Conservation (phyloP, 92 coral and sea anemone genomes). For the Paragorgia papillata region DNA sequence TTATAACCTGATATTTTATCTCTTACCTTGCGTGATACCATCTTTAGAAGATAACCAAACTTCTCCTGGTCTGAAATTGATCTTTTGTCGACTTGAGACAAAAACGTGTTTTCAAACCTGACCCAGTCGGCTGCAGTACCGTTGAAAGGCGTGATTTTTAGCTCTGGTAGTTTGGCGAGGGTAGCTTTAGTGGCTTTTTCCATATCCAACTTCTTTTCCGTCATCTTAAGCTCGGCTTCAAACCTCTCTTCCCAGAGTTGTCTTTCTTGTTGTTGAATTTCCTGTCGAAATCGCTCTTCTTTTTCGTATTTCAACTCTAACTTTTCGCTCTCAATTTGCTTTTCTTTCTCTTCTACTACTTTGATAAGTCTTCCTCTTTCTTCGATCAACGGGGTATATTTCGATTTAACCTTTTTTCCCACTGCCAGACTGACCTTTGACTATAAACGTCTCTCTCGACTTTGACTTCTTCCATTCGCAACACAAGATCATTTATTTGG, state of each 20-base stretch:
- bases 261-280: slow-evolving; percentile 55
- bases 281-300: slow-evolving; percentile 48
- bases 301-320: slow-evolving; percentile 49
- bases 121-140: slow-evolving; percentile 63
- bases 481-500: slow-evolving; percentile 50
- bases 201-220: slow-evolving; percentile 50
- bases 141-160: slow-evolving; percentile 58
- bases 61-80: slow-evolving; percentile 49
- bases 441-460: slow-evolving; percentile 44
- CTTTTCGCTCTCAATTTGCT: neutral
- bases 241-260: slow-evolving; percentile 55
- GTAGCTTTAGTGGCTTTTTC: slow-evolving; percentile 47
- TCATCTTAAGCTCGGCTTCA: slow-evolving; percentile 41
- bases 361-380: slow-evolving; percentile 26
- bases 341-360: neutral
- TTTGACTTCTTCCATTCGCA: slow-evolving; percentile 52
- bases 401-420: slow-evolving; percentile 54
- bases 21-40: slow-evolving; percentile 52
- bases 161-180: slow-evolving; percentile 49
- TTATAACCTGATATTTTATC: slow-evolving; percentile 61
- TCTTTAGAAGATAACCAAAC: slow-evolving; percentile 58
- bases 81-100: slow-evolving; percentile 50
- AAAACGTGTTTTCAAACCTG: slow-evolving; percentile 63
- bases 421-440: slow-evolving; percentile 55
- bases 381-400: slow-evolving; percentile 49